Evolutionary conservation across 2,888 invertebrate genomes (phyloP).

Genomic region (Exocentrus adspersus): DNA sequence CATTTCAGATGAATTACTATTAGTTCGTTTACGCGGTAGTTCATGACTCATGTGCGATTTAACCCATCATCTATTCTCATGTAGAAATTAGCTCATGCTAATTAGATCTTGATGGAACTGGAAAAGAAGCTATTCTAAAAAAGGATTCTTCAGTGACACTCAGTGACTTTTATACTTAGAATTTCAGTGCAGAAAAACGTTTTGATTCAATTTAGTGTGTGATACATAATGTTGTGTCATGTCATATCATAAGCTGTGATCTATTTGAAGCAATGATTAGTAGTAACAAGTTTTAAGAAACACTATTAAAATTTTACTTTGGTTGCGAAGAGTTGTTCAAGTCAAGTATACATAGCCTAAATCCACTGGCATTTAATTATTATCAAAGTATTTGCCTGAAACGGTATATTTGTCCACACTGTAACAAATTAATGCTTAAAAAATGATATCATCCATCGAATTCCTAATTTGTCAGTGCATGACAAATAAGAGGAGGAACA

Average conservation of each 20-base stretch:
- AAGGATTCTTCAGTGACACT: constrained; percentile 30
- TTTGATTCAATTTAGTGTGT: constrained; percentile 22
- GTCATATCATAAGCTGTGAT: constrained; percentile 4
- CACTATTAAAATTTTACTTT: too few relatives aligned
- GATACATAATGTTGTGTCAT: constrained; percentile 15
- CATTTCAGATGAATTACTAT: constrained; percentile 18
- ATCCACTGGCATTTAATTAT: too few relatives aligned
- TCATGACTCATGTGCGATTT: constrained; percentile 26
- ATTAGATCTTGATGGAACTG: constrained; percentile 34
- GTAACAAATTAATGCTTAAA: too few relatives aligned
- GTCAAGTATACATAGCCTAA: too few relatives aligned
- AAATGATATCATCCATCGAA: too few relatives aligned
- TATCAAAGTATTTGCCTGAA: too few relatives aligned
- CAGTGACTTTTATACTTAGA: constrained; percentile 15
- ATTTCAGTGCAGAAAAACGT: constrained; percentile 19
- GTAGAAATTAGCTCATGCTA: constrained; percentile 20
- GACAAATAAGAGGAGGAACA: background rate
- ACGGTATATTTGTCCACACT: too few relatives aligned
- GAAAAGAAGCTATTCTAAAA: constrained; percentile 35
- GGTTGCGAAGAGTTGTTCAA: too few relatives aligned
- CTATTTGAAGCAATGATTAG: constrained; percentile 19
- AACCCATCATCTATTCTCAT: constrained; percentile 1
- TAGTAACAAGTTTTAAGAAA: too few relatives aligned
- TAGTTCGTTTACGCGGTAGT: constrained; percentile 24
- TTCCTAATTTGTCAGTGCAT: too few relatives aligned